A percentile compares a stretch with the other conserved stretches of the same genome.
phyloP scores from a whole-genome alignment of 2,113 vertebrate species.

The Athene cunicularia region DNA sequence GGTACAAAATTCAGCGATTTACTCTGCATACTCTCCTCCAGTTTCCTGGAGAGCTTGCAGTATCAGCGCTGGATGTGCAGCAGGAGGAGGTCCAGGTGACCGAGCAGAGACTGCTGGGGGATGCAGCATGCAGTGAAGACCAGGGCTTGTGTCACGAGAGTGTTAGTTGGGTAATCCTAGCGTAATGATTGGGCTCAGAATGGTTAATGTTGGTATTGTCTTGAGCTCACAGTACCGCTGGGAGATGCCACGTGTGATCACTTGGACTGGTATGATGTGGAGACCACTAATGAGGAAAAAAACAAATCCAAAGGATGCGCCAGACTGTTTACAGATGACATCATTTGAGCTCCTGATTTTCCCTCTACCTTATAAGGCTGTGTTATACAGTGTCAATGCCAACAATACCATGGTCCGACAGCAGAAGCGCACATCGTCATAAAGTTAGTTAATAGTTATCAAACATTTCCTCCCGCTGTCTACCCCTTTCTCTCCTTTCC shows the following conservation, averaged over 20 bases:
- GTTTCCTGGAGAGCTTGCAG: not conserved
- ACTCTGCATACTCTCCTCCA: not conserved
- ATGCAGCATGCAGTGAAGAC: not conserved
- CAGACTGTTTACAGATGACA: not conserved
- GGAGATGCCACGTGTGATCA: not conserved
- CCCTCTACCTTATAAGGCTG: not conserved
- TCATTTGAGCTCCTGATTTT: not conserved
- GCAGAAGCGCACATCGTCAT: not conserved
- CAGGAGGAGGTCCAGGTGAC: not conserved
- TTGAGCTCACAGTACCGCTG: not conserved
- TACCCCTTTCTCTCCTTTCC: not conserved
- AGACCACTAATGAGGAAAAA: not conserved
- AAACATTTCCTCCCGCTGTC: not conserved
- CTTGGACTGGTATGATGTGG: not conserved
- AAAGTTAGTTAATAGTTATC: not conserved
- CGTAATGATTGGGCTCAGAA: not conserved
- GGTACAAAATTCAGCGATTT: not conserved
- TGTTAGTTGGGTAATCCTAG: not conserved
- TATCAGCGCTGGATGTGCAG: not conserved
- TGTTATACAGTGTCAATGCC: not conserved
- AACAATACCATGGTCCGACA: accelerated
- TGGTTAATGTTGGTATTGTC: not conserved
- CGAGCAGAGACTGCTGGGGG: not conserved
- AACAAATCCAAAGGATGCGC: not conserved
- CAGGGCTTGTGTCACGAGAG: not conserved